phyloP scores from a whole-genome alignment of 2,888 invertebrate genomes.

The Pelosia muscerda region DNA sequence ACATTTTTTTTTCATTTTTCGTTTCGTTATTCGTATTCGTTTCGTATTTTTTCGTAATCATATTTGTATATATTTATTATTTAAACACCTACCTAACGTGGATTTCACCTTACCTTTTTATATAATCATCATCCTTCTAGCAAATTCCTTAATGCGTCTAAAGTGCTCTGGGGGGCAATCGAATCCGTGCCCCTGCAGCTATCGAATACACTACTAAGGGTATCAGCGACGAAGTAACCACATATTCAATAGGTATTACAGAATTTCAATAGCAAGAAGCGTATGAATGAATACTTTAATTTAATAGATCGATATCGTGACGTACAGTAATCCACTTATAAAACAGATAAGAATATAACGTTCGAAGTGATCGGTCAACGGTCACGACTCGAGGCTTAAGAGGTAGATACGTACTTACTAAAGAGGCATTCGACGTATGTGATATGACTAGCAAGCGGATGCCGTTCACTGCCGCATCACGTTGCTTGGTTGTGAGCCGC shows the following conservation, averaged over 20 bases:
- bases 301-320: background rate
- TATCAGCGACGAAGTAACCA: background rate
- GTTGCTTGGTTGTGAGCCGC: slow-evolving; percentile 19
- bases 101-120: background rate
- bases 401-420: slow-evolving; percentile 9
- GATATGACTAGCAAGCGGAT: slow-evolving; percentile 11
- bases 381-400: slow-evolving; percentile 19
- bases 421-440: slow-evolving; percentile 18
- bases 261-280: background rate
- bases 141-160: background rate
- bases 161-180: too few relatives aligned
- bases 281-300: background rate
- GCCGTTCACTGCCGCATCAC: slow-evolving; percentile 29
- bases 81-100: background rate
- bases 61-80: too few relatives aligned
- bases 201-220: too few relatives aligned
- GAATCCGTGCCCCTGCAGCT: too few relatives aligned
- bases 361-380: slow-evolving; percentile 16
- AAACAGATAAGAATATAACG: background rate
- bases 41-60: too few relatives aligned
- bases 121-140: background rate
- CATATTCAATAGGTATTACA: background rate
- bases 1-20: too few relatives aligned
- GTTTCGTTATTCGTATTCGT: too few relatives aligned
- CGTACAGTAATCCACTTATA: background rate